Evolutionary conservation across 2,888 invertebrate species (phyloP), one percentile per base, ranked within the genome.

Genomic region (Thumatha senex): DNA sequence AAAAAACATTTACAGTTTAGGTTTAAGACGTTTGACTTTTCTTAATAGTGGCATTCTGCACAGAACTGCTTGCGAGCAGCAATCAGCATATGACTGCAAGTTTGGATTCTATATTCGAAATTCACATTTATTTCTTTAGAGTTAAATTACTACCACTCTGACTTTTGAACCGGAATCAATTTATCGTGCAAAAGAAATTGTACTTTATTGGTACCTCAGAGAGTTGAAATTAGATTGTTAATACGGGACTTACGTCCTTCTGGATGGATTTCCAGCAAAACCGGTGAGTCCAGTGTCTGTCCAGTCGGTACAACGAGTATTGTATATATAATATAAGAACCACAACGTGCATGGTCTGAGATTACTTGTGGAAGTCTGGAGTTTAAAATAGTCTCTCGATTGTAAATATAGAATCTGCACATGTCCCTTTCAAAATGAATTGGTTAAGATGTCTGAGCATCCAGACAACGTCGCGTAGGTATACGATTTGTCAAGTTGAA

Each of bases 281-380:
- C 87, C 87, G 86, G 87, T 86, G 74, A 61, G 74, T 86, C 87
- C 80, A 76, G 82, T 84, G 80, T 24, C 84, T 78, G 81, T 65
- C 74, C 76, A 72, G 78, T 71, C 66, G 58, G 73, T 70, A 71
- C 70, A 62, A 65, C 58, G 42, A 78, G 75, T 74, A 75, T 80
- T 78, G 84, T 80, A 81, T n/a, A n/a, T n/a, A n/a, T n/a, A n/a
- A n/a, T n/a, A 86, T 84, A 84, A 82, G 76, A 80, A 78, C 73
- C 70, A 72, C 45, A 65, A 72, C 31, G 8, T 31, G 11, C 40
- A 18, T 73, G 70, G 63, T 74, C 72, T 69, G 65, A 77, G 75
- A 63, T 75, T 72, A 75, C 71, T 67, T 66, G 72, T 57, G 58
- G 67, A 70, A 63, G 61, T 66, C 30, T 36, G 12, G 12, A 18